Base-by-base conservation (phyloP, 2,888 invertebrate genomes). In the Cloeon dipterum region DNA sequence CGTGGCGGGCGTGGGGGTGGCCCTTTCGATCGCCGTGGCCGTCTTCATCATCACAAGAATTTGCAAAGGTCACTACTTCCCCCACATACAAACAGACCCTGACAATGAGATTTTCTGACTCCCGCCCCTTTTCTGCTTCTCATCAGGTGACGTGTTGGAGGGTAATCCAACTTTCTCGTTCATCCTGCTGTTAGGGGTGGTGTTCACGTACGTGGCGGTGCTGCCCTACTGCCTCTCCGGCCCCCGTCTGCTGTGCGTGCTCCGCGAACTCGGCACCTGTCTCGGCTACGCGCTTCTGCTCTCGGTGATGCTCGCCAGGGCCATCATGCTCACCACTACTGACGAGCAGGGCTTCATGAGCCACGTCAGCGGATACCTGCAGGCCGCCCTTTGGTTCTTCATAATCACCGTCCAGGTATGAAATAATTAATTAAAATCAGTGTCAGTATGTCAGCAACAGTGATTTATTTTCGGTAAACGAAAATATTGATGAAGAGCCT, bases 331-430 rank as follows among this genome's bases (percentile, higher is more conserved):
- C 34, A 68, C 72, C 1, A 70, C 72, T 2, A 68, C 71, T 34
- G 70, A 55, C 43, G 70, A 71, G 40, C 67, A 70, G 1, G 69
- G 73, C 1, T 70, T 74, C 43, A 63, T 72, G 42, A 69, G 70
- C 4, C 75, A 75, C 47, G 65, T 75, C 7, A 70, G 74, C 42
- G 76, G 76, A 3, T 68, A 72, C 26, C 63, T 75, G 5, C 74
- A 75, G 49, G 25, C 38, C 23, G 35, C 34, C 2, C 29, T 41
- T 7, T 40, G 40, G 21, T 58, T 71, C 33, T 72, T 74, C 47
- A 69, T 72, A 48, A 62, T 65, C 23, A 59, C 65, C 1, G 70
- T 72, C 1, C 29, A 29, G 29, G 29, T 29, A 23, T 7, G 11
- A 23, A 23, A 8, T n/a, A n/a, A n/a, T n/a, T n/a, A n/a, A n/a